Evolutionary conservation across 2,113 vertebrate species (phyloP).

Genomic region (Anser cygnoides): DNA sequence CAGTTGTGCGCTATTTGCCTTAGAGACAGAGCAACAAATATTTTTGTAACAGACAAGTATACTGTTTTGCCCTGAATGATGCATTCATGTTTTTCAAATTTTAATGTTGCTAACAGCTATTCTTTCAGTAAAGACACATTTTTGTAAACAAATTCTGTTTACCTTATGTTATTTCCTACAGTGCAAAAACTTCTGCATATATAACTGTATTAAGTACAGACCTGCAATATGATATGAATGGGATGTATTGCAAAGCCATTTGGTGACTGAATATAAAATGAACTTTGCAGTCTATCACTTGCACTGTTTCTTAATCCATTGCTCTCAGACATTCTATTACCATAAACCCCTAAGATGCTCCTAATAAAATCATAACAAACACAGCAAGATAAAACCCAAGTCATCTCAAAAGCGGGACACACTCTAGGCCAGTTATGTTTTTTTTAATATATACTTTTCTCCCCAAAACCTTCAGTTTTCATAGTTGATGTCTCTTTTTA

Average conservation of each 20-base stretch:
- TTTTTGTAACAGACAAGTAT: neutral
- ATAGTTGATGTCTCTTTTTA: neutral
- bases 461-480: neutral
- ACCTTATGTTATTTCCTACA: neutral
- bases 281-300: neutral
- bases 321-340: neutral
- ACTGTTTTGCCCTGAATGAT: neutral
- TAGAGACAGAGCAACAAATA: neutral
- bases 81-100: neutral
- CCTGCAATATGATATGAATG: neutral
- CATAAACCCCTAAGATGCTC: neutral
- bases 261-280: neutral
- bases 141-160: neutral
- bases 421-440: neutral
- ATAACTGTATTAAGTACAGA: neutral
- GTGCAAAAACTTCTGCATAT: neutral
- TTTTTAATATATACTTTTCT: fast-evolving
- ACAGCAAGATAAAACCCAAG: neutral
- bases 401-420: neutral
- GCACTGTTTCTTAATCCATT: neutral
- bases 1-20: neutral
- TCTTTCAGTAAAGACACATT: neutral
- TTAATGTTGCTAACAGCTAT: neutral
- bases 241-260: neutral
- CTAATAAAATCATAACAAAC: neutral